phyloP scores from a whole-genome alignment of 2,113 vertebrate genomes.

The Neotoma lepida region DNA sequence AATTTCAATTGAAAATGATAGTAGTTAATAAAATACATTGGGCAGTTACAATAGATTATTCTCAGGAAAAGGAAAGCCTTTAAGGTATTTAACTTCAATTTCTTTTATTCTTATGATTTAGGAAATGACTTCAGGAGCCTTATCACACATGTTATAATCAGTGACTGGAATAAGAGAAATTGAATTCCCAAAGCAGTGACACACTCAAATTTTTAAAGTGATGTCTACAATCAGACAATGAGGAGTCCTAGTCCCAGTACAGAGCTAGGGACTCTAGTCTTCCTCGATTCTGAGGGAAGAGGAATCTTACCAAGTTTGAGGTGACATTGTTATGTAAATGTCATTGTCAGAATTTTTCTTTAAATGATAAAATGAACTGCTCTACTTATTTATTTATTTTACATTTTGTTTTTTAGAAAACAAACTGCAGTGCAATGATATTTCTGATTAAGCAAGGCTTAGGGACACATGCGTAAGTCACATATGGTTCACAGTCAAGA shows the following conservation, averaged over 20 bases:
- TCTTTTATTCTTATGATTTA: conserved; percentile 59
- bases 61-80: conserved; percentile 53
- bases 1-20: no score
- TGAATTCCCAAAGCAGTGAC: conserved; percentile 41
- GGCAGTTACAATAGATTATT: conserved; percentile 33
- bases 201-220: conserved; percentile 56
- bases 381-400: background rate
- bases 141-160: conserved; percentile 37
- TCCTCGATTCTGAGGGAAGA: conserved; percentile 57
- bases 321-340: background rate
- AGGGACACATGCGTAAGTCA: background rate
- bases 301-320: conserved; percentile 10
- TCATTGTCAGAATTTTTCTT: conserved; percentile 24
- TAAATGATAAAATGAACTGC: conserved; percentile 1
- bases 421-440: background rate
- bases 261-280: background rate
- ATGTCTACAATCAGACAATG: conserved; percentile 34
- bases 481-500: background rate
- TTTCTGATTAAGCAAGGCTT: conserved; percentile 48
- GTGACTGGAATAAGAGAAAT: conserved; percentile 57
- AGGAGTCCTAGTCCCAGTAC: conserved; percentile 29
- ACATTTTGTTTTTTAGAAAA: conserved; percentile 47
- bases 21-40: no score
- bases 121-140: conserved; percentile 39
- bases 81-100: conserved; percentile 65